Evolutionary conservation across 2,888 invertebrate genomes (phyloP), one percentile per base, ranked within the genome.

Genomic region (Diplazon laetatorius): DNA sequence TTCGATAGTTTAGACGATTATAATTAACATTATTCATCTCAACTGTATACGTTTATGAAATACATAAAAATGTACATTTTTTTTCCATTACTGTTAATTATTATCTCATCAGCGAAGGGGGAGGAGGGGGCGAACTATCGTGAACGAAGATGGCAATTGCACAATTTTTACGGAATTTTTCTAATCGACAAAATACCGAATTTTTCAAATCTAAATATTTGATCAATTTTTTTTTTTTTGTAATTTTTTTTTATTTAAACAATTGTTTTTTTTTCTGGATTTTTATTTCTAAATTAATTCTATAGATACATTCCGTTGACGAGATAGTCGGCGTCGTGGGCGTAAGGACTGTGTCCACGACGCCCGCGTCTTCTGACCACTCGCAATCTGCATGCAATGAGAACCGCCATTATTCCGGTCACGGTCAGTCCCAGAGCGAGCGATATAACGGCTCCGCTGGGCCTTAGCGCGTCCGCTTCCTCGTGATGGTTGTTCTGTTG

Each of bases 261-360:
- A 0, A 9, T 63, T 63, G 75, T n/a, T n/a, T n/a, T n/a, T n/a
- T n/a, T n/a, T n/a, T n/a, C n/a, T n/a, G n/a, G n/a, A n/a, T n/a
- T n/a, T n/a, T n/a, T 70, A 80, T 80, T 68, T 12, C 66, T 52
- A 63, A 0, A 9, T 63, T 63, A 74, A 72, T 80, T 87, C 93
- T 95, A 97, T 89, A 98, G 94, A 92, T 98, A 99, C 98, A 99
- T 98, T 88, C 98, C 98, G 92, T 99, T 98, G 85, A 99, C 98
- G 86, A 99, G 93, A 92, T 98, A 98, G 92, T 98, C 98, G 0
- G 98, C 97, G 92, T 98, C 98, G 91, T 98, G 97, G 37, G 97
- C 96, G 88, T 96, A 96, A 16, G 95, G 94, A 62, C 95, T 94
- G 91, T 96, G 95, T 76, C 96, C 95, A 59, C 96, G 95, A 84